These are phyloP conservation scores for Tetrao urogallus DNA, from an alignment of 2,113 vertebrate species.

Conservation along the genomic window DNA sequence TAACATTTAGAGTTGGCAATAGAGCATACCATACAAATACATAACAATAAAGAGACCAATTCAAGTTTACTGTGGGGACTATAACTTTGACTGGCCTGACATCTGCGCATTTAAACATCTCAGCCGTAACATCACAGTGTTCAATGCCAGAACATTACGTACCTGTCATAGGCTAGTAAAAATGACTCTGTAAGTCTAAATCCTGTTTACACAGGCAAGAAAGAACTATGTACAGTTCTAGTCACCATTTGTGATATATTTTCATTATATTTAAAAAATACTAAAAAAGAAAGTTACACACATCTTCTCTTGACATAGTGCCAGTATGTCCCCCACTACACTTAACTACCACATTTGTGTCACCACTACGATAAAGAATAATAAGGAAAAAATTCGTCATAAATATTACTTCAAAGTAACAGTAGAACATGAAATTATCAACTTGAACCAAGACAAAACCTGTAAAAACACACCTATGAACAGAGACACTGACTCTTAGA, in stretches of 20 bases:
- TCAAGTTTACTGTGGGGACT: not conserved
- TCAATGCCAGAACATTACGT: not conserved
- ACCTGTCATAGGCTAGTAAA: not conserved
- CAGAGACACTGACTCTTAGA: not conserved
- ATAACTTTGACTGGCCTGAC: constrained; percentile 17
- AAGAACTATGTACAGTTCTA: not conserved
- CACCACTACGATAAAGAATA: not conserved
- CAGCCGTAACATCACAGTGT: not conserved
- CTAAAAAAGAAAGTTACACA: not conserved
- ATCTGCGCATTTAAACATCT: not conserved
- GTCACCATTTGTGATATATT: not conserved
- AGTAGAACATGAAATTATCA: not conserved
- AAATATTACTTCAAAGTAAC: not conserved
- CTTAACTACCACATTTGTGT: not conserved
- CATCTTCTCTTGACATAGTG: not conserved
- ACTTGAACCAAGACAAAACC: not conserved
- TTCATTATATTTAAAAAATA: not conserved
- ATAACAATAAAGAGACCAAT: not conserved
- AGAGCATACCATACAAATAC: not conserved
- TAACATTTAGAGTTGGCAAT: not conserved
- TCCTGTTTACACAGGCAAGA: not conserved
- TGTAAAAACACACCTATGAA: not conserved
- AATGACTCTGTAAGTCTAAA: not conserved
- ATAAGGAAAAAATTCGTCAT: not conserved
- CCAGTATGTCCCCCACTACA: not conserved